Evolutionary conservation across 1,140 invertebrate genomes (phyloP).

Genomic region (Gryon sp.): DNA sequence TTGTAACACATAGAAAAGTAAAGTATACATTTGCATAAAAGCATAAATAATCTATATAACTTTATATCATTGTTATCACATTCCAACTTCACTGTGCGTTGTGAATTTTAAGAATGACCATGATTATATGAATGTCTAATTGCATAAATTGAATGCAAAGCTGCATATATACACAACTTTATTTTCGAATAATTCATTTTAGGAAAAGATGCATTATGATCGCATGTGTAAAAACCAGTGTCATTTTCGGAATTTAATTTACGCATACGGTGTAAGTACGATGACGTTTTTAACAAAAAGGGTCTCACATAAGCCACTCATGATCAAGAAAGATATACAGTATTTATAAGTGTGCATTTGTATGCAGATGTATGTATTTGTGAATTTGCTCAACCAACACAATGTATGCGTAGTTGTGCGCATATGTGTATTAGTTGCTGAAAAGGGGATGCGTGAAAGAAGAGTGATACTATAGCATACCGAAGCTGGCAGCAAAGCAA

Average conservation of each 20-base stretch:
- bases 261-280: slow-evolving; percentile 4
- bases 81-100: too few relatives aligned
- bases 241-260: slow-evolving; percentile 54
- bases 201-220: too few relatives aligned
- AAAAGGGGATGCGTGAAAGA: slow-evolving; percentile 50
- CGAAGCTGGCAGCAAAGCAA: slow-evolving; percentile 42
- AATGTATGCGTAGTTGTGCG: not conserved
- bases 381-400: not conserved
- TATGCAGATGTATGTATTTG: not conserved
- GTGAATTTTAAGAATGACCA: too few relatives aligned
- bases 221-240: slow-evolving; percentile 38
- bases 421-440: slow-evolving; percentile 21
- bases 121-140: too few relatives aligned
- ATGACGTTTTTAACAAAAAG: slow-evolving; percentile 52
- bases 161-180: too few relatives aligned
- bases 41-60: too few relatives aligned
- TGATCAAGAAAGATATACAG: slow-evolving; percentile 12
- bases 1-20: too few relatives aligned
- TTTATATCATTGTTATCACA: too few relatives aligned
- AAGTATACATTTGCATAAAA: too few relatives aligned
- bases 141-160: too few relatives aligned
- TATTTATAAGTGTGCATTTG: not conserved
- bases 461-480: slow-evolving; percentile 47
- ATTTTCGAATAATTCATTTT: too few relatives aligned
- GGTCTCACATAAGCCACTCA: slow-evolving; percentile 4